These are phyloP conservation scores for Notolabrus celidotus DNA, from an alignment of 2,797 vertebrate genomes.

Conservation along the genomic window DNA sequence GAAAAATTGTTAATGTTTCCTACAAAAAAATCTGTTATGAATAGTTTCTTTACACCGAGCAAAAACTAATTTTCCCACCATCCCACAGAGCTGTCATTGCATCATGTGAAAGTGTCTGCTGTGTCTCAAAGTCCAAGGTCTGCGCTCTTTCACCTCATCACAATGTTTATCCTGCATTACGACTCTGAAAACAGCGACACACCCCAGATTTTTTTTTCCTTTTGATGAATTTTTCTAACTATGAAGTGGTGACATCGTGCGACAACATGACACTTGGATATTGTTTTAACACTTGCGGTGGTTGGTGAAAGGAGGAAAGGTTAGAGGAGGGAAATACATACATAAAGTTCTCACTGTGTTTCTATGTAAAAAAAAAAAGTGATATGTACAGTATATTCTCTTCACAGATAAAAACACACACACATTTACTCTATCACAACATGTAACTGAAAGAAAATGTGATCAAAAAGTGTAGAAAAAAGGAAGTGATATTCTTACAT, in stretches of 20 bases:
- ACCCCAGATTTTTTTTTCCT: constrained; percentile 24
- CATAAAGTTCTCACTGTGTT: constrained; percentile 19
- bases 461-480: no score
- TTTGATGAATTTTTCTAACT: constrained; percentile 59
- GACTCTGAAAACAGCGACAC: constrained; percentile 67
- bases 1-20: constrained; percentile 69
- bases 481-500: constrained; percentile 6
- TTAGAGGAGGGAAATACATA: constrained; percentile 17
- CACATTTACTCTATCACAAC: no score
- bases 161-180: constrained; percentile 76
- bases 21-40: constrained; percentile 67
- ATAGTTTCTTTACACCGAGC: constrained; percentile 71
- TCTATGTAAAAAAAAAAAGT: no score
- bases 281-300: constrained; percentile 70
- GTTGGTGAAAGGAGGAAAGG: constrained; percentile 42
- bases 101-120: constrained; percentile 65
- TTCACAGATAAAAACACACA: no score
- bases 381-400: constrained; percentile 14
- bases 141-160: constrained; percentile 74
- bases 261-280: constrained; percentile 62
- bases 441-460: no score
- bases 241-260: constrained; percentile 64
- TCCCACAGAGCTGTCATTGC: constrained; percentile 72
- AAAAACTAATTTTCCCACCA: constrained; percentile 65
- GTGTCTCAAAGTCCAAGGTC: constrained; percentile 74